Base-by-base conservation (phyloP, 2,888 invertebrate genomes). In the Caenorhabditis macrosperma region DNA sequence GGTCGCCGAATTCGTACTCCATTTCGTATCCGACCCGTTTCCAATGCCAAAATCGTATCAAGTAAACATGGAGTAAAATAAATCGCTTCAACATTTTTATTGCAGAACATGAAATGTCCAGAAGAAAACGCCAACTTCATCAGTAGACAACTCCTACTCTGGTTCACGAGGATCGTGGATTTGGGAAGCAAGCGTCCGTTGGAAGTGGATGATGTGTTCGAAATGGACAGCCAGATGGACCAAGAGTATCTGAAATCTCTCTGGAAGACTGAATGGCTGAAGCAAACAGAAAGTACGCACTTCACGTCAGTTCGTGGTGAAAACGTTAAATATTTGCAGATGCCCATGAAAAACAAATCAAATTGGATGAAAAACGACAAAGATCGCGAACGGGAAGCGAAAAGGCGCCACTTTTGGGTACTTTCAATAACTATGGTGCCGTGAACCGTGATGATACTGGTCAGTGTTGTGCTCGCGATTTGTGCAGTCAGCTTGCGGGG, bases 71-170 rank as follows among this genome's bases (percentile, higher is more conserved):
- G 22, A 0, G 15, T 41, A 20, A 1, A 52, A 20, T 22, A 33
- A n/a, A n/a, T n/a, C n/a, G n/a, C n/a, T n/a, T n/a, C n/a, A n/a
- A n/a, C n/a, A n/a, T n/a, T n/a, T n/a, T n/a, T n/a, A 7, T 7
- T 71, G 60, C n/a, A 82, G 72, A 75, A 79, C 38, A 17, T 24
- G 17, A 80, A 83, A 17, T 87, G 85, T 7, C 90, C 89, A 2
- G 88, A 90, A 72, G 78, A 81, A 17, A 82, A 82, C 33, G 87
- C 85, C 1, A 87, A 88, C 10, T 89, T 89, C 55, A 76, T 90
- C 24, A 86, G 85, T 67, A 77, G 87, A 30, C 89, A 87, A 64
- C 71, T 87, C 5, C 68, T 90, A 22, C 78, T 78, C 38, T 89
- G 89, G 89, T 88, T 88, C 52, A 82, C 82, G 35, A 63, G 72